These are phyloP conservation scores for Neotoxoptera formosana DNA, from an alignment of 1,140 invertebrate genomes.

Conservation along the genomic window DNA sequence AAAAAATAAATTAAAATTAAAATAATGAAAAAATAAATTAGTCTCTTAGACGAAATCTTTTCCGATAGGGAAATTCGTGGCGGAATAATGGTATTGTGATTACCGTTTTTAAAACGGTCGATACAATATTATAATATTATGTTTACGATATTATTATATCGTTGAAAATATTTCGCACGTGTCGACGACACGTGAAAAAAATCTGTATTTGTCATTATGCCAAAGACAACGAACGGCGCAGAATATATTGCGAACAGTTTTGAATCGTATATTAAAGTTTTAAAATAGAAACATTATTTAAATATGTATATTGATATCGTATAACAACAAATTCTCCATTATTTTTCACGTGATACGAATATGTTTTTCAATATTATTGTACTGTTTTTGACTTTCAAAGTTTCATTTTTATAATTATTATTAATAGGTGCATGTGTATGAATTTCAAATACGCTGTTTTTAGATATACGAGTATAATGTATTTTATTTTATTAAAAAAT, in stretches of 20 bases:
- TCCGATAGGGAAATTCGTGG: neutral
- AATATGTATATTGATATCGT: neutral
- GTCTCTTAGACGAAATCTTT: neutral
- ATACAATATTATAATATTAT: neutral
- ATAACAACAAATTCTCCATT: too few relatives aligned
- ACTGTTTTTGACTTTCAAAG: too few relatives aligned
- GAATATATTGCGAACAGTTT: too few relatives aligned
- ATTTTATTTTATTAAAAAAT: conserved; percentile 7
- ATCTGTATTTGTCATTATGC: neutral
- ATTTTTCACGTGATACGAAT: too few relatives aligned
- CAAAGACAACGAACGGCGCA: too few relatives aligned
- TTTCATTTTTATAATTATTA: neutral
- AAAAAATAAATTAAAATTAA: neutral
- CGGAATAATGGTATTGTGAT: too few relatives aligned
- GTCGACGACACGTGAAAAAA: neutral
- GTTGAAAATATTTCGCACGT: neutral
- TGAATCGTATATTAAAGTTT: neutral
- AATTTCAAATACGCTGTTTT: neutral
- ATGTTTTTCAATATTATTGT: too few relatives aligned
- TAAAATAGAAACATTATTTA: neutral
- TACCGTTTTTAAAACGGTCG: neutral
- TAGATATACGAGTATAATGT: neutral
- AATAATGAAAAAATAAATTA: neutral
- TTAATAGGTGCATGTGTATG: neutral
- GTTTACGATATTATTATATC: neutral